Conservation (phyloP, 2,113 vertebrate genomes). For the Gobius niger region DNA sequence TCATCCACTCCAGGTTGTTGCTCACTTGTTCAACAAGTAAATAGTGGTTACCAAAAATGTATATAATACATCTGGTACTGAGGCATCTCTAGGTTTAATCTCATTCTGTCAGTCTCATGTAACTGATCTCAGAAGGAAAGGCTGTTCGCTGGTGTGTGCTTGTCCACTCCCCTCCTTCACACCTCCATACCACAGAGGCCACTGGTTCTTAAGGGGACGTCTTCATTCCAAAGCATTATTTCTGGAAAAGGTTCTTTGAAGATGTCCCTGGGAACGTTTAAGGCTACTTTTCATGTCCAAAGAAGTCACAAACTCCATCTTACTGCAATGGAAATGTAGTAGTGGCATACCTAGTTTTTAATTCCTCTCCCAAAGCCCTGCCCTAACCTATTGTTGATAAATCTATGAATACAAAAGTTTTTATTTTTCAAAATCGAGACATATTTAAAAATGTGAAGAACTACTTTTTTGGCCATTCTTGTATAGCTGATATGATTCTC, state of each 20-base stretch:
- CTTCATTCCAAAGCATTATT: slow-evolving; percentile 82
- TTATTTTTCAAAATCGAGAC: slow-evolving; percentile 63
- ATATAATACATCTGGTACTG: slow-evolving; percentile 81
- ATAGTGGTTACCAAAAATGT: slow-evolving; percentile 82
- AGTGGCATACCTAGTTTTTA: slow-evolving; percentile 50
- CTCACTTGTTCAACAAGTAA: slow-evolving; percentile 76
- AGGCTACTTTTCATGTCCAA: slow-evolving; percentile 74
- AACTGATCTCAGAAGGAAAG: slow-evolving; percentile 75
- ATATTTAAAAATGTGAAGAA: slow-evolving; percentile 68
- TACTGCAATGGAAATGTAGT: slow-evolving; percentile 67
- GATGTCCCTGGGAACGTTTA: slow-evolving; percentile 70
- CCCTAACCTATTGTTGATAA: slow-evolving; percentile 50
- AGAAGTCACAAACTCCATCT: slow-evolving; percentile 70
- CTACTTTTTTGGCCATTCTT: slow-evolving; percentile 66
- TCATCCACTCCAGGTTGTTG: slow-evolving; percentile 73
- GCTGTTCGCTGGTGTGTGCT: slow-evolving; percentile 66
- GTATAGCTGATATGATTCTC: slow-evolving; percentile 67
- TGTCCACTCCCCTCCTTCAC: slow-evolving; percentile 58
- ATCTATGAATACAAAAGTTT: slow-evolving; percentile 39
- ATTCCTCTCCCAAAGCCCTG: slow-evolving; percentile 4
- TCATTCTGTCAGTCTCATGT: slow-evolving; percentile 70
- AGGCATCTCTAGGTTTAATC: slow-evolving; percentile 72
- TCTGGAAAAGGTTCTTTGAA: slow-evolving; percentile 71
- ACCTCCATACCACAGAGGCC: slow-evolving; percentile 62
- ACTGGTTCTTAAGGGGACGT: slow-evolving; percentile 72